These are phyloP conservation scores for Bimastos eiseni DNA, from an alignment of 2,888 invertebrate genomes.

Conservation along the genomic window DNA sequence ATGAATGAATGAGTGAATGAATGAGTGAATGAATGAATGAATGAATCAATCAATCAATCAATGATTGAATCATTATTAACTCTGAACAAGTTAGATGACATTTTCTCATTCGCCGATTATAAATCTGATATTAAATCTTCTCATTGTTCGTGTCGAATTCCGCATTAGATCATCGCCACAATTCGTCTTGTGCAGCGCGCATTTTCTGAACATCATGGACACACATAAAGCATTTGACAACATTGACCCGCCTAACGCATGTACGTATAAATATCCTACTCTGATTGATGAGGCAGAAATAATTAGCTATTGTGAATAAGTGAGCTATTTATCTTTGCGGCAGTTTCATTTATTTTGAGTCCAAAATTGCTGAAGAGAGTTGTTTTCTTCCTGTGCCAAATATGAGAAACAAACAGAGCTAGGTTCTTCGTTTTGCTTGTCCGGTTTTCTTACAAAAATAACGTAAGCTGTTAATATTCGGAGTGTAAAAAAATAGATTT, in stretches of 20 bases:
- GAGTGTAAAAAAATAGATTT: no score
- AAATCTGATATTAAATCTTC: no score
- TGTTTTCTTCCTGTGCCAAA: neutral
- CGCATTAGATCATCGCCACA: neutral
- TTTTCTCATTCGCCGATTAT: no score
- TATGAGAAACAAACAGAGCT: neutral
- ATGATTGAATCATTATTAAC: no score
- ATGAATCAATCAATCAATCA: no score
- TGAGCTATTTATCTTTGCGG: neutral
- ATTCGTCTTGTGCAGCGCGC: no score
- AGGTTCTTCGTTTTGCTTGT: neutral
- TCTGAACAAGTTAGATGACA: no score
- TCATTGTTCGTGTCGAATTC: neutral
- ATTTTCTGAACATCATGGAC: no score
- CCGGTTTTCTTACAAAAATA: neutral
- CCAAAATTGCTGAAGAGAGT: neutral
- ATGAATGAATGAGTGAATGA: no score
- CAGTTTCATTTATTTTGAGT: neutral
- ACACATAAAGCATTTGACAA: neutral
- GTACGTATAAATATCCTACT: neutral
- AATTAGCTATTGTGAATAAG: neutral
- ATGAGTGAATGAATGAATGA: no score
- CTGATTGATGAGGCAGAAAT: neutral
- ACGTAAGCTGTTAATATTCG: no score
- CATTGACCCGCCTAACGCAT: neutral